Base-by-base conservation (phyloP, 2,113 vertebrate species). In the Equus quagga region DNA sequence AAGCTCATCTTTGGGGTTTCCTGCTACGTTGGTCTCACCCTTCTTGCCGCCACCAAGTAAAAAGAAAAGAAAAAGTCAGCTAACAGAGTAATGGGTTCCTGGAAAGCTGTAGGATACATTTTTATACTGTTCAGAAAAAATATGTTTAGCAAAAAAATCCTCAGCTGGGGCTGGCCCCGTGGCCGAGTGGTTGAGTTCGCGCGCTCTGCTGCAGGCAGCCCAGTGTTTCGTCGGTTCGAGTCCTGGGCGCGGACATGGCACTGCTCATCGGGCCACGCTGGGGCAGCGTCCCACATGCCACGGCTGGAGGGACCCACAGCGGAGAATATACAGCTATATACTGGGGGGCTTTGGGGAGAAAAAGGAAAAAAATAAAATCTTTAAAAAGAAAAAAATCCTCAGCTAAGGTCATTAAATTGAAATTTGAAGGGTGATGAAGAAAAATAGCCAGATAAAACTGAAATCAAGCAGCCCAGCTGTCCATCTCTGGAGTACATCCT, bases 391-490 rank as follows among this genome's bases (percentile, higher is more conserved):
- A 44, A 15, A 49, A 49, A 9, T 92, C 49, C 36, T 82, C 28
- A 95, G 31, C 44, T 49, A 46, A 95, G 79, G 23, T 5, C 33
- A 95, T 93, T 82, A 58, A 33, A 54, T 33, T 89, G 44, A 89
- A 95, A 93, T 58, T 33, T 98, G 15, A 93, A 94, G 58, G 58
- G 28, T 18, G 17, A 67, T 82, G n/a, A 75, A 85, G 44, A 88
- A 70, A 81, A 76, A 76, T 8, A 82, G 78, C 17, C 60, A 89
- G 41, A 79, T 14, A 36, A 95, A 56, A 56, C 33, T 80, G 44
- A 64, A 92, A 80, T 65, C 60, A 90, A 60, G 87, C 10, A 56
- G 51, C 28, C 24, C 19, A 58, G 70, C n/a, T 92, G 64, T 67
- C 44, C 49, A 14, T 85, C 70, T 90, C 84, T 75, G 28, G 26